Base-by-base conservation (phyloP, 2,888 invertebrate genomes). In the Calephelis perditalis region DNA sequence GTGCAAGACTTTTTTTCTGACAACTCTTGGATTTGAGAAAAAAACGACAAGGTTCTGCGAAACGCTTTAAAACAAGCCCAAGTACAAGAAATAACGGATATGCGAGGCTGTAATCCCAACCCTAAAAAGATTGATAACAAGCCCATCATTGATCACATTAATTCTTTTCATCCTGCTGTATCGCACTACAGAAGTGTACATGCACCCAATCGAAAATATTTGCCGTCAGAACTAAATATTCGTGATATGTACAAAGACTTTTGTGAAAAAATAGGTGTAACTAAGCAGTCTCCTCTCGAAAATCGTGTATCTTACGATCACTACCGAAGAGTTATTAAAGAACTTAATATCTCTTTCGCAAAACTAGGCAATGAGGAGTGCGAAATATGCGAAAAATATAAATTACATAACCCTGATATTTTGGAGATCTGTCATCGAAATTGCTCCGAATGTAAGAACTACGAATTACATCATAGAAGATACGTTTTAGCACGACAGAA, bases 291-390 rank as follows among this genome's bases (percentile, higher is more conserved):
- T 44, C 44, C 10, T 44, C 44, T 9, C 45, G 45, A 45, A 26
- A 36, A 55, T 35, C 36, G 47, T 59, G 59, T 62, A 15, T 66
- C 64, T 57, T 63, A 62, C 36, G 66, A 63, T 56, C 56, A 57
- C 55, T 65, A 65, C 45, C 45, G 62, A 59, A 44, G 56, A 61
- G 47, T 65, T 55, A 47, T 64, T 40, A 64, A 62, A 61, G 57
- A 60, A 47, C 43, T 61, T 15, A 61, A 64, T 52, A 65, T 65
- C 3, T 64, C 58, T 47, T 65, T 65, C 44, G 62, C 65, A 12
- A 61, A 60, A 55, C 46, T 65, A 44, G 65, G 65, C 11, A 60
- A 62, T 44, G 63, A 65, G 46, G 65, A 65, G 56, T 67, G 66
- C 57, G 65, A 65, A 57, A 52, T 40, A 43, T 67, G 63, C 43